Conservation (phyloP, 2,113 vertebrate species). For the Bettongia penicillata region DNA sequence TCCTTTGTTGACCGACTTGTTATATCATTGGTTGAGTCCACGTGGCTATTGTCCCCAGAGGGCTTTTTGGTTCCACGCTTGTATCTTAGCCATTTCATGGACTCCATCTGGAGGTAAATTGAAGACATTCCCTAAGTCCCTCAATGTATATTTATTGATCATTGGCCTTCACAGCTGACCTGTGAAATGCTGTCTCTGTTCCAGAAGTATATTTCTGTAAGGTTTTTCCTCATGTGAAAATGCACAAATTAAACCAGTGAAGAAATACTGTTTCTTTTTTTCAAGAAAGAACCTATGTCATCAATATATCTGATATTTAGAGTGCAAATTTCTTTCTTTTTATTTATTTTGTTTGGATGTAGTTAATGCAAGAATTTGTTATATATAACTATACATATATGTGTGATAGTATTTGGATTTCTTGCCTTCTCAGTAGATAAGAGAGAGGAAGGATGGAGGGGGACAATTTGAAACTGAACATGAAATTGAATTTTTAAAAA, state of each 20-base stretch:
- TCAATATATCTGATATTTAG: neutral
- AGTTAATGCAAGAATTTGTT: neutral
- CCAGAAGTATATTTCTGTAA: too few relatives aligned
- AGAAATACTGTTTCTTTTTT: too few relatives aligned
- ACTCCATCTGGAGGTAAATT: neutral
- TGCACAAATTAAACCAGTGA: neutral
- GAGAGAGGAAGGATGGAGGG: neutral
- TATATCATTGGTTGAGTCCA: neutral
- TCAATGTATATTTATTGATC: too few relatives aligned
- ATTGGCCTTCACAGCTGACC: too few relatives aligned
- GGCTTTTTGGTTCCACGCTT: neutral
- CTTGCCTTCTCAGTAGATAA: neutral
- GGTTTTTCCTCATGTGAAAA: neutral
- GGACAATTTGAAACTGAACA: neutral
- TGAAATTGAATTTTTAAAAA: neutral
- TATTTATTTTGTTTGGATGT: neutral
- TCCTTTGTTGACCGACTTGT: neutral
- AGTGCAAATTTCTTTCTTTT: neutral
- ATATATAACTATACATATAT: neutral
- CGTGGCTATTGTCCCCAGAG: neutral
- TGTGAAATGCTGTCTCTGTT: too few relatives aligned
- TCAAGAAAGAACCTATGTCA: neutral
- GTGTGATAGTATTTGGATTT: neutral
- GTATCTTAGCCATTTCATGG: neutral
- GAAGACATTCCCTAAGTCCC: too few relatives aligned